Base-by-base conservation (phyloP, 1,140 invertebrate species). In the Heterodera carotae region DNA sequence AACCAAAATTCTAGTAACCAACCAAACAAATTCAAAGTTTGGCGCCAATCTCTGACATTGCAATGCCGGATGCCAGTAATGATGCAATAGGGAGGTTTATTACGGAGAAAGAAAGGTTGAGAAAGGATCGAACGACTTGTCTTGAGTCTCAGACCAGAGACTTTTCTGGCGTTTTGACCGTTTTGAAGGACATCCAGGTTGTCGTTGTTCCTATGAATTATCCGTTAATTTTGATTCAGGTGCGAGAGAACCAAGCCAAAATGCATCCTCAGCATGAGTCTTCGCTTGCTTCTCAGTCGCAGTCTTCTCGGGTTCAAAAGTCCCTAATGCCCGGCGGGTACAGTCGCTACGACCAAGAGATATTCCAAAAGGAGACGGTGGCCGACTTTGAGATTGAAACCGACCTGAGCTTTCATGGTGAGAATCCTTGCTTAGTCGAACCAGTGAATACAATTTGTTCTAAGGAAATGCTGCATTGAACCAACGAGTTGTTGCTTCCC, bases 321-420 rank as follows among this genome's bases (percentile, higher is more conserved):
- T 67, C 43, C 12, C 29, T 74, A 74, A 33, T 60, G 64, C 69
- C 15, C 43, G 43, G 43, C 29, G 75, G 80, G 6, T 85, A 82
- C 83, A 77, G 81, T 72, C 81, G 84, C 36, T 86, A 86, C 80
- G 86, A 86, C 64, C 85, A 86, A 73, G 85, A 86, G 75, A 70
- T 78, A 6, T 86, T 87, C 77, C 73, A 76, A 10, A 74, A 80
- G 27, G 83, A 88, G 7, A 72, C 74, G 15, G 78, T 81, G 31
- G 76, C 83, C 15, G 85, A 82, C 29, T 87, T 86, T 70, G 79
- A 87, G 67, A 88, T 86, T 76, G 80, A 86, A 56, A 82, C 84
- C 53, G 79, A 80, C 53, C 69, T 86, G 6, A 79, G 79, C 36
- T 85, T 86, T 70, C 76, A 85, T 56, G 84, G 84, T 76, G 27